A percentile compares a stretch with the other conserved stretches of the same genome.
Conservation (phyloP, 2,113 vertebrate species). For the Raphicerus campestris region DNA sequence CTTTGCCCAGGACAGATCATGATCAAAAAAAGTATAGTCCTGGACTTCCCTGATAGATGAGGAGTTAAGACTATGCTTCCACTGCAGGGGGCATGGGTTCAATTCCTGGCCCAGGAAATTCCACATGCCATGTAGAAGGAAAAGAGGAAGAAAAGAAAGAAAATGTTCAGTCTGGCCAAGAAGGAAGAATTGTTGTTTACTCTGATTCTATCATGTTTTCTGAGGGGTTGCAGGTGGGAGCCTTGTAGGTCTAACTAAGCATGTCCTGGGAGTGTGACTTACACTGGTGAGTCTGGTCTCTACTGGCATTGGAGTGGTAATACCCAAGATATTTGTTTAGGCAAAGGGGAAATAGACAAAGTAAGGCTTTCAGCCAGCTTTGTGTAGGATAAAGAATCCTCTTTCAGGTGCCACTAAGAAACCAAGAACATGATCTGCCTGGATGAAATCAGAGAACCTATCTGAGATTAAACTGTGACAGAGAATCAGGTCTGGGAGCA, state of each 20-base stretch:
- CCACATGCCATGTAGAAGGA: background rate
- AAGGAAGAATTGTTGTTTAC: background rate
- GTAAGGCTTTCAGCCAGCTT: constrained; percentile 19
- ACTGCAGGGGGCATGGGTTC: background rate
- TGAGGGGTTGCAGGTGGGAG: background rate
- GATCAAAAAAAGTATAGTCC: background rate
- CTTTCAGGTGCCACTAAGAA: constrained; percentile 35
- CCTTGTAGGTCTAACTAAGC: background rate
- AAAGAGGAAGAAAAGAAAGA: background rate
- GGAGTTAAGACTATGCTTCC: background rate
- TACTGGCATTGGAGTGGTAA: background rate
- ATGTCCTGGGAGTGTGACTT: background rate
- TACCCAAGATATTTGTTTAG: background rate
- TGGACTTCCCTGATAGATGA: background rate
- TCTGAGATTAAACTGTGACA: background rate
- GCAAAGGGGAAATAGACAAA: background rate
- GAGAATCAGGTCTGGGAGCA: background rate
- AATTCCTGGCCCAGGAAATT: background rate
- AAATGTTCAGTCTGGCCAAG: background rate
- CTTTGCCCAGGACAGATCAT: background rate
- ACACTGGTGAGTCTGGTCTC: background rate
- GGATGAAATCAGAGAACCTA: constrained; percentile 37
- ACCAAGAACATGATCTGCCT: background rate
- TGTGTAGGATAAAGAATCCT: background rate
- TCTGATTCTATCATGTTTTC: background rate